Evolutionary conservation across 2,113 vertebrate species (phyloP).

Genomic region (Colinus virginianus): DNA sequence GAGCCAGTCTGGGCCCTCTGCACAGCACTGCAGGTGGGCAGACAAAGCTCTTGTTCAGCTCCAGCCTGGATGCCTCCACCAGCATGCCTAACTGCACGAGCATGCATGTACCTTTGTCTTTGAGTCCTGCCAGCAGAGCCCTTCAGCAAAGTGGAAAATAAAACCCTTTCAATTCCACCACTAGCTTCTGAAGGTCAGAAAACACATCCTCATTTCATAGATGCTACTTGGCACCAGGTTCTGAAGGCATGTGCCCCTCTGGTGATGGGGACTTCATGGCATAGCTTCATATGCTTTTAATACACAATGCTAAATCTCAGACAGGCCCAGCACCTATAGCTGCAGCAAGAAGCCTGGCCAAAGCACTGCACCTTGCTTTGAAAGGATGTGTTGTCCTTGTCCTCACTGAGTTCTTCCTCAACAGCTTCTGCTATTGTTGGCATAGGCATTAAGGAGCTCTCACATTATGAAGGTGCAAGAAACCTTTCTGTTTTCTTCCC

Average conservation of each 20-base stretch:
- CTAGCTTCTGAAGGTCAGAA: background rate
- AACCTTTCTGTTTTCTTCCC: slow-evolving; percentile 6
- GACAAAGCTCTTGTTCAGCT: background rate
- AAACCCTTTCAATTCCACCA: background rate
- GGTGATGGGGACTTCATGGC: background rate
- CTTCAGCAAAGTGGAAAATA: background rate
- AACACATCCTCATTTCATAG: background rate
- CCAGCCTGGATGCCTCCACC: background rate
- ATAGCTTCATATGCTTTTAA: background rate
- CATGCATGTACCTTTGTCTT: background rate
- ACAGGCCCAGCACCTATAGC: background rate
- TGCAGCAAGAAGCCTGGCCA: background rate
- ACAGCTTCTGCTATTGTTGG: slow-evolving; percentile 12
- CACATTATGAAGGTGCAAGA: background rate
- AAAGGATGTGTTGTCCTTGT: background rate
- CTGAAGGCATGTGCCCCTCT: background rate
- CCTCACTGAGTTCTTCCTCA: background rate
- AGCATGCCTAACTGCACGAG: background rate
- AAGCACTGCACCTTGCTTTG: background rate
- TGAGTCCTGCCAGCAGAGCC: background rate
- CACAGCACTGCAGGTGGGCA: background rate
- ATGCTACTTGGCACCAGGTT: background rate
- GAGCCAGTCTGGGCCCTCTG: background rate
- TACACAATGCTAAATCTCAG: background rate
- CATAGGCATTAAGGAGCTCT: background rate